Evolutionary conservation across 23 tunicate species (phyloP), one percentile per base, ranked within the genome.

Genomic region (Phallusia fumigata): DNA sequence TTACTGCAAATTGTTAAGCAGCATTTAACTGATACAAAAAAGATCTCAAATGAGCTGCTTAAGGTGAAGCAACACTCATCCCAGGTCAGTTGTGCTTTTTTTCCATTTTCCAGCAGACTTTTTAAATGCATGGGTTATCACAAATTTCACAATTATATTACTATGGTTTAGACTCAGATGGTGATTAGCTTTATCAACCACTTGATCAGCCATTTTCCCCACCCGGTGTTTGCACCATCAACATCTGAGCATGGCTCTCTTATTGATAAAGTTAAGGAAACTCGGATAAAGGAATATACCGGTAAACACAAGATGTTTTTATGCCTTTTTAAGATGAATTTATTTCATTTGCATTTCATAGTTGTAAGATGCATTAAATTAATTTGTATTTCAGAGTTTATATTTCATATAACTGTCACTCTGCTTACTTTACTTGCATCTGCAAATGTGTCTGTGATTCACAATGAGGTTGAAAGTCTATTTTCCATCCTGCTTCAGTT

Each of bases 151-250:
- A 18, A 19, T 5, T 80, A 22, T 76, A 36, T 21, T 74, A n/a
- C n/a, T n/a, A n/a, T 75, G 19, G 35, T 83, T 58, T 35, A 92
- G 97, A 92, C 97, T 11, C 82, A 87, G 34, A 92, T 86, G 33
- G 83, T 86, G 28, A 65, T 92, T 53, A 77, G 84, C 75, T 92
- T 92, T 65, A 64, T 92, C 33, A 50, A 87, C 76, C 89, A 92
- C 80, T 65, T 92, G 34, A 69, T 92, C 35, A 75, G 84, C 75
- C 87, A 88, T 31, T 84, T 92, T 75, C 97, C 97, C 10, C 91
- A 92, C 74, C 97, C 88, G 74, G 97, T 92, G 34, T 92, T 92
- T 87, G 97, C 65, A 35, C 97, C 97, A 30, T 83, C 97, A 0
- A 35, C 84, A 0, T 81, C 85, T 31, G 91, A 92, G 53, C 83